Percentiles rank a stretch among this genome's conserved stretches.
phyloP scores from a whole-genome alignment of 2,888 invertebrate species.

The Thereva unica region DNA sequence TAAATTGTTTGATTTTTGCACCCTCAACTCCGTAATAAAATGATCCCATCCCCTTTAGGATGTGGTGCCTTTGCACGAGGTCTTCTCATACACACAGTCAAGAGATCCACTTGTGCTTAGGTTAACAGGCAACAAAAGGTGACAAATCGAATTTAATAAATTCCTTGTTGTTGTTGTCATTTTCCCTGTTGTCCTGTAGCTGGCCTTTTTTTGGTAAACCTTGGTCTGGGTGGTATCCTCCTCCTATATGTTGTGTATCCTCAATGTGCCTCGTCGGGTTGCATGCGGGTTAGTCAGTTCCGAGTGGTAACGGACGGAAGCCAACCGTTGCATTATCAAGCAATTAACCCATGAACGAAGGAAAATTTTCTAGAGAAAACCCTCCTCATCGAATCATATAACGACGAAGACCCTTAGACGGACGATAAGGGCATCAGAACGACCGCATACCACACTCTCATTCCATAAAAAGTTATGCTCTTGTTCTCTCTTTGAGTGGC shows the following conservation, averaged over 20 bases:
- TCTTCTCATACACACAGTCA: neutral
- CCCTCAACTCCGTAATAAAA: neutral
- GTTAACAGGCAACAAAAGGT: conserved; percentile 18
- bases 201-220: neutral
- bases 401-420: conserved; percentile 19
- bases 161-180: conserved; percentile 18
- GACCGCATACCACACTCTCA: neutral
- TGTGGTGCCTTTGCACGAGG: neutral
- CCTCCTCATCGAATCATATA: conserved; percentile 15
- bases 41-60: neutral
- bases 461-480: neutral
- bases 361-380: conserved; percentile 20
- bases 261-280: too few relatives aligned
- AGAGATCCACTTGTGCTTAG: neutral
- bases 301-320: conserved; percentile 20
- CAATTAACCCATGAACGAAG: conserved; percentile 43
- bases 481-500: neutral
- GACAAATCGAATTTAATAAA: conserved; percentile 40
- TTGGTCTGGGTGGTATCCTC: neutral
- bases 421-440: conserved; percentile 10
- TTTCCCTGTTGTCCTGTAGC: neutral
- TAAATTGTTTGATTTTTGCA: conserved; percentile 27
- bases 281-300: neutral
- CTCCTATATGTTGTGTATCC: neutral
- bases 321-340: conserved; percentile 43